A percentile compares a stretch with the other conserved stretches of the same genome.
Evolutionary conservation across 2,888 invertebrate genomes (phyloP).

Genomic region (Dascillus cervinus): DNA sequence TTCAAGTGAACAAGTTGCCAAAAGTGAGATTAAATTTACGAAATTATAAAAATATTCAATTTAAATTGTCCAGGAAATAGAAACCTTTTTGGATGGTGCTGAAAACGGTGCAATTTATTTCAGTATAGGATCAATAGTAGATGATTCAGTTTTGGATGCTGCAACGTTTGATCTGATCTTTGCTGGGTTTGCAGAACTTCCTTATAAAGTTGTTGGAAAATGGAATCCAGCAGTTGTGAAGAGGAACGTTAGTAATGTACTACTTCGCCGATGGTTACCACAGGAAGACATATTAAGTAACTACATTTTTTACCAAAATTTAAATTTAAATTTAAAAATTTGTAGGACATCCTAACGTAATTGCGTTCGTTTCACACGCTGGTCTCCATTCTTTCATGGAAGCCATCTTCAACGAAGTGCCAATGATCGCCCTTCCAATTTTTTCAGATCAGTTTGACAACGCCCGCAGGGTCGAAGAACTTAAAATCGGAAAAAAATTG

Average conservation of each 20-base stretch:
- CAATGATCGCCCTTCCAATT: too few species aligned
- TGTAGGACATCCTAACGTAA: too few species aligned
- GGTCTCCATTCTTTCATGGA: too few species aligned
- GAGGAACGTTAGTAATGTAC: slow-evolving; percentile 46
- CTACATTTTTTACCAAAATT: too few species aligned
- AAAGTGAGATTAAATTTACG: slow-evolving; percentile 4
- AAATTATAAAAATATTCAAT: slow-evolving; percentile 1
- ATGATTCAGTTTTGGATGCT: slow-evolving; percentile 42
- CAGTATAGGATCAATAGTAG: slow-evolving; percentile 49
- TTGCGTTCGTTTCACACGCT: too few species aligned
- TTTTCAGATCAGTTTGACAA: too few species aligned
- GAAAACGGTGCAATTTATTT: slow-evolving; percentile 46
- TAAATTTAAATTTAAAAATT: too few species aligned
- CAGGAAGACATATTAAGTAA: slow-evolving; percentile 56
- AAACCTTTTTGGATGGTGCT: slow-evolving; percentile 42
- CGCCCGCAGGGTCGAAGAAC: too few species aligned
- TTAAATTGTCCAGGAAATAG: slow-evolving; percentile 38
- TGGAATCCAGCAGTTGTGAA: slow-evolving; percentile 49
- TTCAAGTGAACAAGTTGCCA: slow-evolving; percentile 1
- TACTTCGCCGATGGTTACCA: slow-evolving; percentile 54
- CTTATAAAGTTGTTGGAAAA: slow-evolving; percentile 56
- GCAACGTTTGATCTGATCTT: slow-evolving; percentile 41
- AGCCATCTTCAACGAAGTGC: too few species aligned
- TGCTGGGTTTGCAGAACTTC: slow-evolving; percentile 47
- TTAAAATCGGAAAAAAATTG: too few species aligned